A percentile compares a stretch with the other conserved stretches of the same genome.
Conservation (phyloP, 2,888 invertebrate species). For the Xestoiulus laeticollis region DNA sequence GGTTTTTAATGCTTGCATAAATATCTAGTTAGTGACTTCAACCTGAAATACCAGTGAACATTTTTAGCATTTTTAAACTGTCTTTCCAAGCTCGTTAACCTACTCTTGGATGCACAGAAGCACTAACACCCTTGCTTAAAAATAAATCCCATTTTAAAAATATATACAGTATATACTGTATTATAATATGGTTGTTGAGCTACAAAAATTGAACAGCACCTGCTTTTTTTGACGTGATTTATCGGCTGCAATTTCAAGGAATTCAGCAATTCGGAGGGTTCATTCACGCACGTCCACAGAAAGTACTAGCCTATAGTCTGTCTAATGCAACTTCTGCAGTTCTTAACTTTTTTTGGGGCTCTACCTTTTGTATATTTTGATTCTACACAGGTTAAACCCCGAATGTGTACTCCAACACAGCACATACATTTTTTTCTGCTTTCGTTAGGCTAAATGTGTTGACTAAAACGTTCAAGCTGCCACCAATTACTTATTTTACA, state of each 20-base stretch:
- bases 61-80: not conserved
- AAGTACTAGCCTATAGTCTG: not conserved
- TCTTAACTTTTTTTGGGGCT: not conserved
- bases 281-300: not conserved
- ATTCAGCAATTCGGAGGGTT: not conserved
- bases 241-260: not conserved
- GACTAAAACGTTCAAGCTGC: constrained; percentile 19
- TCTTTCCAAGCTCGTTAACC: constrained; percentile 6
- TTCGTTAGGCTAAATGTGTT: not conserved
- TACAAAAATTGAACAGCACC: constrained; percentile 19
- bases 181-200: not conserved
- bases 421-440: not conserved
- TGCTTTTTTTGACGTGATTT: not conserved
- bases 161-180: not conserved
- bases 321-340: constrained; percentile 8
- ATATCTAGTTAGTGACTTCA: not conserved
- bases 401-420: not conserved
- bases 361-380: constrained; percentile 19
- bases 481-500: constrained; percentile 12
- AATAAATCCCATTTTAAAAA: constrained; percentile 26
- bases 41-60: not conserved
- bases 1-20: not conserved
- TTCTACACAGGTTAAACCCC: constrained; percentile 10
- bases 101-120: constrained; percentile 26
- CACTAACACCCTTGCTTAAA: constrained; percentile 3